Evolutionary conservation across 1,140 invertebrate genomes (phyloP).

Genomic region (Lysiphlebus fabarum): DNA sequence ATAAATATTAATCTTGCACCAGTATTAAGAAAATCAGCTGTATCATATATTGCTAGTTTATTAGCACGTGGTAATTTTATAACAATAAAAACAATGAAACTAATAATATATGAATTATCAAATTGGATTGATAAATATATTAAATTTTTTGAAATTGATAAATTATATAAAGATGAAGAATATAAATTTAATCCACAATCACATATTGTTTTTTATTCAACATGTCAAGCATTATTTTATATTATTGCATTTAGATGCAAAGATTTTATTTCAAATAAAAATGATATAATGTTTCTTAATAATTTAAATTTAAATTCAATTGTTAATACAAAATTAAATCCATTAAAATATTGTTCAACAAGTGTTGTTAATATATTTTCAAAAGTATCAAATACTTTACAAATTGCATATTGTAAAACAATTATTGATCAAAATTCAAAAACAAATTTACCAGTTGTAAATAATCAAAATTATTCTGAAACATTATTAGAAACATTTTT

Average conservation of each 20-base stretch:
- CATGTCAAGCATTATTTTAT: constrained; percentile 89
- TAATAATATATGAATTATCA: no score
- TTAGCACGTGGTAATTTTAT: constrained; percentile 69
- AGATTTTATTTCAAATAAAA: constrained; percentile 72
- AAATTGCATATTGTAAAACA: constrained; percentile 88
- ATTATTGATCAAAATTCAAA: constrained; percentile 83
- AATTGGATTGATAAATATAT: no score
- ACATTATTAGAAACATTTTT: constrained; percentile 65
- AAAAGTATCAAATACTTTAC: constrained; percentile 77
- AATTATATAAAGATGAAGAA: no score
- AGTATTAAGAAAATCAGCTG: constrained; percentile 67
- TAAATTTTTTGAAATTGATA: no score
- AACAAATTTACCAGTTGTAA: constrained; percentile 60
- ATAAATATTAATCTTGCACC: constrained; percentile 63
- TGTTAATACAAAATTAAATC: constrained; percentile 81
- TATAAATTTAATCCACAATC: constrained; percentile 70
- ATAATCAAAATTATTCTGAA: constrained; percentile 49
- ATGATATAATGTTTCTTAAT: constrained; percentile 73
- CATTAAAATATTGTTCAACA: constrained; percentile 74
- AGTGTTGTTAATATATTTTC: constrained; percentile 81
- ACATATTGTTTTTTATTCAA: constrained; percentile 81
- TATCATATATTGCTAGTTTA: constrained; percentile 74
- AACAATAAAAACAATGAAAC: constrained; percentile 40
- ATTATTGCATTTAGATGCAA: constrained; percentile 82
- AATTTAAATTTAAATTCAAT: constrained; percentile 80